phyloP scores from a whole-genome alignment of 2,797 vertebrate species.

The Staurois parvus region DNA sequence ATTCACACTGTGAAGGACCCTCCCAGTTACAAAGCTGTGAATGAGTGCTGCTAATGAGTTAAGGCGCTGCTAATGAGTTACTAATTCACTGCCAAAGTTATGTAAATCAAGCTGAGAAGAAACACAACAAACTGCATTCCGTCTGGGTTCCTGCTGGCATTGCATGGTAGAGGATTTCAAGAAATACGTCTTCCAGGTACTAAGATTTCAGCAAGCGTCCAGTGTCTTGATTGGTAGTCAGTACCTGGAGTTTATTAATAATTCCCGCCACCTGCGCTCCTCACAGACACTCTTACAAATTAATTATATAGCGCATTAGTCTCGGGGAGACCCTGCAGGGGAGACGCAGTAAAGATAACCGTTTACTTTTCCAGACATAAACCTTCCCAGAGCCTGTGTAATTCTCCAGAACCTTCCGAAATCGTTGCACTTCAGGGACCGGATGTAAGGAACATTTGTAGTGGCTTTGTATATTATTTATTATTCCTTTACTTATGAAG shows the following conservation, averaged over 20 bases:
- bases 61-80: slow-evolving; percentile 62
- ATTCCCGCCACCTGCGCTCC: slow-evolving; percentile 31
- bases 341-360: slow-evolving; percentile 20
- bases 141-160: slow-evolving; percentile 29
- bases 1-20: slow-evolving; percentile 40
- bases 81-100: slow-evolving; percentile 61
- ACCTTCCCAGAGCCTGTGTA: neutral
- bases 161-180: slow-evolving; percentile 19
- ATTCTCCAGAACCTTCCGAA: neutral
- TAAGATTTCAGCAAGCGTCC: neutral
- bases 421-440: neutral
- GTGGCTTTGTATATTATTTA: neutral
- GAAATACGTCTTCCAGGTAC: slow-evolving; percentile 1
- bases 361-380: slow-evolving; percentile 12
- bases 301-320: slow-evolving; percentile 1
- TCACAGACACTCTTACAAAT: slow-evolving; percentile 20
- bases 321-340: slow-evolving; percentile 22
- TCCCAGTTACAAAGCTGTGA: slow-evolving; percentile 44
- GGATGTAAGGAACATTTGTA: neutral
- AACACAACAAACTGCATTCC: slow-evolving; percentile 46
- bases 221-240: slow-evolving; percentile 10
- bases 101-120: slow-evolving; percentile 51
- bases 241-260: slow-evolving; percentile 32
- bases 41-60: slow-evolving; percentile 61
- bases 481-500: neutral